Base-by-base conservation (phyloP, 2,797 vertebrate species). In the Premnoplex brunnescens region DNA sequence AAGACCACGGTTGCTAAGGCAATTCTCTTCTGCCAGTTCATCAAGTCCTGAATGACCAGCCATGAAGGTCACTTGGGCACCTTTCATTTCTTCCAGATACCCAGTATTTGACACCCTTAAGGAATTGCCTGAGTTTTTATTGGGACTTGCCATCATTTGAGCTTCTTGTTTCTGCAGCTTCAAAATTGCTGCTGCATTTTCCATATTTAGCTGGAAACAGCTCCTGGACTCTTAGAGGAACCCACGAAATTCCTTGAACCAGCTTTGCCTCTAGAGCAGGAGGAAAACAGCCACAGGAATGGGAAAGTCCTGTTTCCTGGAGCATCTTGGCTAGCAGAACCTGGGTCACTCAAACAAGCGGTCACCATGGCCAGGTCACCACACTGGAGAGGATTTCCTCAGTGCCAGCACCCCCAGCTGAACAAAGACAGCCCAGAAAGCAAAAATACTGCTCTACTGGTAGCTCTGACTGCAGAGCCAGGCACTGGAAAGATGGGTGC, bases 311-410 rank as follows among this genome's bases (percentile, higher is more conserved):
- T 0, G 0, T 34, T 73, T 41, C 34, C 63, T 64, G 26, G 22
- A 73, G 20, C 5, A 28, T 21, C 34, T 19, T 46, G 67, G 18
- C 49, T 18, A 28, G 36, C 19, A 39, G 73, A 32, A 26, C 37
- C 52, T 0, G 0, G 46, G 10, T 54, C 36, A 66, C 22, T 24
- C 11, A 21, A 34, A 22, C 2, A 6, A 32, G n/a, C 3, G 2
- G 17, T 30, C 77, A 46, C 54, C 2, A 0, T 20, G 43, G 27
- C 36, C 59, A 58, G 21, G 22, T 14, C 60, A 46, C 34, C 37
- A n/a, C 16, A 11, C 9, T 16, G 32, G 55, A 78, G 51, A 81
- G 30, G 15, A 4, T 48, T 93, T 75, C 36, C 28, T 43, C 44
- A 17, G 30, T 56, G 34, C 34, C 78, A 89, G 23, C 32, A 77